These are phyloP conservation scores for Eupithecia pulchellata DNA, from an alignment of 2,888 invertebrate genomes.

Conservation along the genomic window DNA sequence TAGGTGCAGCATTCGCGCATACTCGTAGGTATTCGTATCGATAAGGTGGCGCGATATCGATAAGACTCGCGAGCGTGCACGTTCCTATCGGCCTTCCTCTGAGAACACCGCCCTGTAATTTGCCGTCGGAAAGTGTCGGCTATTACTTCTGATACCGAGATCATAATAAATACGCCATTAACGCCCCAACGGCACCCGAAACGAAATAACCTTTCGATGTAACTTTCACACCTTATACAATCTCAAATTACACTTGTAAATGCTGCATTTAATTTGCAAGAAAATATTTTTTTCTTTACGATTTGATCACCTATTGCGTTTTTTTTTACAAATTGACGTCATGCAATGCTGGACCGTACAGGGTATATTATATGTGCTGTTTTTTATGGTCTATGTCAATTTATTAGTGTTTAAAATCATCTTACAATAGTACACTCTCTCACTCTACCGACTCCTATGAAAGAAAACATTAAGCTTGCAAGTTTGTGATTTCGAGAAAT, in stretches of 20 bases:
- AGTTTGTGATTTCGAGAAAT: slow-evolving; percentile 6
- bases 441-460: background rate
- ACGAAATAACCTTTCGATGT: slow-evolving; percentile 71
- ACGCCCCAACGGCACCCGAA: slow-evolving; percentile 83
- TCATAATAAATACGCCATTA: slow-evolving; percentile 86
- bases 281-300: background rate
- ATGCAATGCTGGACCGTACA: background rate
- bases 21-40: slow-evolving; percentile 54
- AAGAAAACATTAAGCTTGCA: background rate
- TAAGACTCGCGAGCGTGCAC: slow-evolving; percentile 60
- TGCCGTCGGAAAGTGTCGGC: slow-evolving; percentile 84
- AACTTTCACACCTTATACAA: slow-evolving; percentile 45
- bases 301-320: background rate
- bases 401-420: background rate
- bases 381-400: background rate
- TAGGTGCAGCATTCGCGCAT: slow-evolving; percentile 59
- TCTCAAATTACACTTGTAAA: slow-evolving; percentile 34
- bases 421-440: too few relatives aligned
- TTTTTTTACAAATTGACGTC: background rate
- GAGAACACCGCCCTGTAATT: slow-evolving; percentile 83
- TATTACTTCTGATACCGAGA: slow-evolving; percentile 84
- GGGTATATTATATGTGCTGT: background rate
- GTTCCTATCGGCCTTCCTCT: slow-evolving; percentile 70
- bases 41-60: slow-evolving; percentile 72
- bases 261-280: slow-evolving; percentile 4